Conservation (phyloP, 2,888 invertebrate species). For the Coelinius sp. region DNA sequence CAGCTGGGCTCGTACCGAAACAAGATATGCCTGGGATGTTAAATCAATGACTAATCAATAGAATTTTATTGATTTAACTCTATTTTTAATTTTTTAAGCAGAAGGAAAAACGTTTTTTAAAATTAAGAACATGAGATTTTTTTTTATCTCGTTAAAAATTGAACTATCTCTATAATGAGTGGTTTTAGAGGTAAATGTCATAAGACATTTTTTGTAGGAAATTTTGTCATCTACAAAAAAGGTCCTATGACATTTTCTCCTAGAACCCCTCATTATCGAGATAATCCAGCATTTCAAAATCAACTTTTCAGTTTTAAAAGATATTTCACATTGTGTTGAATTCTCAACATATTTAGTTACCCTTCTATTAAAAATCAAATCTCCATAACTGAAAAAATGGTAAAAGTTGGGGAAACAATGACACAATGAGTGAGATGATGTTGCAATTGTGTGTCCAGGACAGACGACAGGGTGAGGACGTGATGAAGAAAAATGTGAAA, state of each 20-base stretch:
- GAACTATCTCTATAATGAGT: no score
- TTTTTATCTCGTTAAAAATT: no score
- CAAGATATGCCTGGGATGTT: slow-evolving; percentile 69
- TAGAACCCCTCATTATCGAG: slow-evolving; percentile 37
- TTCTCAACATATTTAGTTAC: background rate
- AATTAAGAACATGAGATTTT: no score
- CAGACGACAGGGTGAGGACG: slow-evolving; percentile 24
- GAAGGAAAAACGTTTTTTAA: no score
- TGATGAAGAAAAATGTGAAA: slow-evolving; percentile 39
- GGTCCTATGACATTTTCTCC: no score
- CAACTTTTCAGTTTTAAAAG: background rate
- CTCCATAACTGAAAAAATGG: background rate
- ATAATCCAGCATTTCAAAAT: background rate
- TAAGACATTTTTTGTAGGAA: no score
- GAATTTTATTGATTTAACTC: slow-evolving; percentile 20
- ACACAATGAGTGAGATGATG: slow-evolving; percentile 26
- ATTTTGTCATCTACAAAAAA: no score
- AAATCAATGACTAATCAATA: slow-evolving; percentile 52
- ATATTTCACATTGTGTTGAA: no score
- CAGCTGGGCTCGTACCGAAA: slow-evolving; percentile 66
- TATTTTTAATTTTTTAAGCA: no score
- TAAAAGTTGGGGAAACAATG: background rate
- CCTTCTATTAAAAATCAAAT: background rate
- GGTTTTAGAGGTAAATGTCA: no score
- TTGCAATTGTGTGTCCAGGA: slow-evolving; percentile 54